Evolutionary conservation across 1,140 invertebrate genomes (phyloP).

Genomic region (Philotrypesis tridentata): DNA sequence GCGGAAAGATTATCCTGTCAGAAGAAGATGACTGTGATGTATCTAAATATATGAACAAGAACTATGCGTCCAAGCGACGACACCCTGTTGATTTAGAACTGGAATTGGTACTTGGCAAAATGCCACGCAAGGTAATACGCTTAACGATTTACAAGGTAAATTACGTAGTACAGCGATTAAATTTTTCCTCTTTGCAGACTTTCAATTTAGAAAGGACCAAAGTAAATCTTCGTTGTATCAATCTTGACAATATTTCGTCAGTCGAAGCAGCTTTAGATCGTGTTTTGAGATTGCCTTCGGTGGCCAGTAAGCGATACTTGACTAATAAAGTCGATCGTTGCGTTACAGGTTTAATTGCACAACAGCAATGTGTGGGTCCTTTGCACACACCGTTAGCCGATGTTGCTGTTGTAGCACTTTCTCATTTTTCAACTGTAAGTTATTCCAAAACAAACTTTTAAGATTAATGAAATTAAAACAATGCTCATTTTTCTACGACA

Average conservation of each 20-base stretch:
- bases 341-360: conserved; percentile 95
- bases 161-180: neutral
- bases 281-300: conserved; percentile 91
- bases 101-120: conserved; percentile 91
- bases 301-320: conserved; percentile 95
- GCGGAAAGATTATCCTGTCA: conserved; percentile 86
- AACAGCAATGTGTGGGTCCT: conserved; percentile 98
- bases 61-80: conserved; percentile 57
- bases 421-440: conserved; percentile 78
- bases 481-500: conserved; percentile 58
- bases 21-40: conserved; percentile 75
- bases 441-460: too few species aligned
- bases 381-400: conserved; percentile 96
- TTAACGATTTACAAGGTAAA: neutral
- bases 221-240: conserved; percentile 68
- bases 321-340: conserved; percentile 97
- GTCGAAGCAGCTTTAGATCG: conserved; percentile 82
- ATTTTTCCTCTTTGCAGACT: conserved; percentile 67
- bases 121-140: conserved; percentile 85
- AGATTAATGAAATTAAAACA: conserved; percentile 27
- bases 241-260: conserved; percentile 75
- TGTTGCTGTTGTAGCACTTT: conserved; percentile 93
- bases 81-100: conserved; percentile 91
- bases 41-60: conserved; percentile 64
- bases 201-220: conserved; percentile 73